These are phyloP conservation scores for Urosaurus nigricauda DNA, from an alignment of 2,797 vertebrate genomes.

Conservation along the genomic window DNA sequence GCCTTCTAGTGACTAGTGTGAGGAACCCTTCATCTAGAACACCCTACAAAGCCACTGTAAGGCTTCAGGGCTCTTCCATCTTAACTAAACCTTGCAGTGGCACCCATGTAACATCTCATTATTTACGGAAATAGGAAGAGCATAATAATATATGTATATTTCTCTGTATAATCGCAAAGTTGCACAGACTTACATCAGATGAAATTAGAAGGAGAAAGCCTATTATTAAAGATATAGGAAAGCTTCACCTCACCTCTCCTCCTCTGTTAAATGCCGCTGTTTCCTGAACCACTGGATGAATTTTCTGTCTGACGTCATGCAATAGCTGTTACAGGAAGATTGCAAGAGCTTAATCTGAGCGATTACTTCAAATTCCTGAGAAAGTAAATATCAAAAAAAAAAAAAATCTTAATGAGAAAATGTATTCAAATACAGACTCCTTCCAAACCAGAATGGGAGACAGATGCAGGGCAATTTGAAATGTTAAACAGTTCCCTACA, in stretches of 20 bases:
- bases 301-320: slow-evolving; percentile 83
- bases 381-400: slow-evolving; percentile 44
- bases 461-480: neutral
- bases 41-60: neutral
- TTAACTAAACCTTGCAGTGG: neutral
- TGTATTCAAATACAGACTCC: slow-evolving; percentile 1
- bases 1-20: too few relatives aligned
- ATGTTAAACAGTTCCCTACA: neutral
- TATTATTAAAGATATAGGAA: neutral
- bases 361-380: slow-evolving; percentile 95
- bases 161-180: neutral
- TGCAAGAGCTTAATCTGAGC: slow-evolving; percentile 96
- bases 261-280: slow-evolving; percentile 87
- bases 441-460: slow-evolving; percentile 1
- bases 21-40: too few relatives aligned
- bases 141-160: neutral
- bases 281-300: slow-evolving; percentile 92
- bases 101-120: neutral
- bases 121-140: neutral
- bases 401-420: slow-evolving; percentile 42
- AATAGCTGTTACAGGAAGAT: slow-evolving; percentile 95
- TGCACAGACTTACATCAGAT: too few relatives aligned
- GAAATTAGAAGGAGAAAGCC: too few relatives aligned
- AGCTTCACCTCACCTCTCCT: slow-evolving; percentile 92
- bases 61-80: neutral